Evolutionary conservation across 2,113 vertebrate genomes (phyloP).

Genomic region (Lepus americanus): DNA sequence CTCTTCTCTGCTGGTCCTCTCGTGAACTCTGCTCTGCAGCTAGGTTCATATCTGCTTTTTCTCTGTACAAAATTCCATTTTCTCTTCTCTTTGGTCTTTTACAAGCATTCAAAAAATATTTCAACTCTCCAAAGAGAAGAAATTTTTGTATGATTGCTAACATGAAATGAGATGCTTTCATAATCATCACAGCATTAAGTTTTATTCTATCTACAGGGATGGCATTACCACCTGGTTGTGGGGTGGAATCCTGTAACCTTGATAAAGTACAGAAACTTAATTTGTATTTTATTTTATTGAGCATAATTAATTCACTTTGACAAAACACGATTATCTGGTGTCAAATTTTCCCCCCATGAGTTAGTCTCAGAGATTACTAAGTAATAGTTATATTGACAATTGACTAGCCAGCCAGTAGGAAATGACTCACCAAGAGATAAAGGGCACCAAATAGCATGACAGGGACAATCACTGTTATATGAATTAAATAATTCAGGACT

Average conservation of each 20-base stretch:
- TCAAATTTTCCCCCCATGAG: not conserved
- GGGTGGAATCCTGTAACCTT: not conserved
- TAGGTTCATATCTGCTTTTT: not conserved
- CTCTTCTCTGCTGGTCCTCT: not conserved
- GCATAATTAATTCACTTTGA: not conserved
- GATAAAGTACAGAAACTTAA: not conserved
- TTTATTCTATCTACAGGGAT: not conserved
- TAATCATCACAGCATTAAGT: slow-evolving; percentile 9
- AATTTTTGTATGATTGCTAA: slow-evolving; percentile 8
- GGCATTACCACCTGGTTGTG: not conserved
- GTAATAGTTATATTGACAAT: not conserved
- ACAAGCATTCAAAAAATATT: not conserved
- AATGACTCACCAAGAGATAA: slow-evolving; percentile 44
- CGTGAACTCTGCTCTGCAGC: not conserved
- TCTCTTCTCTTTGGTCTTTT: slow-evolving; percentile 20
- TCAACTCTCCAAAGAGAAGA: not conserved
- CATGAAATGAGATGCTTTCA: not conserved
- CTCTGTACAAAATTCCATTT: slow-evolving; percentile 16
- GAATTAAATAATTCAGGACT: slow-evolving; percentile 1
- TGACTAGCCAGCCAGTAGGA: not conserved
- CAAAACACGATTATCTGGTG: not conserved
- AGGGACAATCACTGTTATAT: not conserved
- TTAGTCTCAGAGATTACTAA: not conserved
- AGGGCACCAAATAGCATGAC: not conserved
- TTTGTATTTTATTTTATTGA: slow-evolving; percentile 24